phyloP scores from a whole-genome alignment of 2,113 vertebrate genomes.

The Tenrec ecaudatus region DNA sequence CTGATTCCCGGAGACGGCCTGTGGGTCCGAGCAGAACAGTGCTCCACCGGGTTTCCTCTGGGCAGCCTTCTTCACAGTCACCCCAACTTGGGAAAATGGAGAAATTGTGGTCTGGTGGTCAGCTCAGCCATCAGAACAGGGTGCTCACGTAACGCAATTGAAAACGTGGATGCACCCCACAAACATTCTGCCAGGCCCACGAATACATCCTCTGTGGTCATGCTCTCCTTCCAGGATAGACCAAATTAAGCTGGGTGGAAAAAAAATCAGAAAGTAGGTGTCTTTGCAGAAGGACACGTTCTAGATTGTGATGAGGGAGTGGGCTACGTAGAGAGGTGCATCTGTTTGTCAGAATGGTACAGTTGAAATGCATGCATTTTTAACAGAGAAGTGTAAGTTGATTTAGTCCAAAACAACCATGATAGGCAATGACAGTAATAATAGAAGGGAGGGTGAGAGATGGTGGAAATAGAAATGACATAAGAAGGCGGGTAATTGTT shows the following conservation, averaged over 20 bases:
- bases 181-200: neutral
- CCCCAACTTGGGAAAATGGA: neutral
- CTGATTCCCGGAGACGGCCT: too few relatives aligned
- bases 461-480: neutral
- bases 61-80: neutral
- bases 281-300: neutral
- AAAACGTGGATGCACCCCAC: neutral
- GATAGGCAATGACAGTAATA: neutral
- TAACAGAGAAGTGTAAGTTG: neutral
- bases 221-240: neutral
- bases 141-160: neutral
- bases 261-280: neutral
- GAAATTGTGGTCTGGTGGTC: neutral
- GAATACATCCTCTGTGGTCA: neutral
- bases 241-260: neutral
- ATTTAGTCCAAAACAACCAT: neutral
- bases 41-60: too few relatives aligned
- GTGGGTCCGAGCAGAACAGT: too few relatives aligned
- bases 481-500: neutral
- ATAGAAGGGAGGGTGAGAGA: neutral
- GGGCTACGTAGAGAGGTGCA: neutral
- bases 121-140: neutral
- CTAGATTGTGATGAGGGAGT: neutral
- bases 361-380: neutral
- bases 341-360: neutral